Conservation (phyloP, 2,797 vertebrate species). For the Apogon talboti region DNA sequence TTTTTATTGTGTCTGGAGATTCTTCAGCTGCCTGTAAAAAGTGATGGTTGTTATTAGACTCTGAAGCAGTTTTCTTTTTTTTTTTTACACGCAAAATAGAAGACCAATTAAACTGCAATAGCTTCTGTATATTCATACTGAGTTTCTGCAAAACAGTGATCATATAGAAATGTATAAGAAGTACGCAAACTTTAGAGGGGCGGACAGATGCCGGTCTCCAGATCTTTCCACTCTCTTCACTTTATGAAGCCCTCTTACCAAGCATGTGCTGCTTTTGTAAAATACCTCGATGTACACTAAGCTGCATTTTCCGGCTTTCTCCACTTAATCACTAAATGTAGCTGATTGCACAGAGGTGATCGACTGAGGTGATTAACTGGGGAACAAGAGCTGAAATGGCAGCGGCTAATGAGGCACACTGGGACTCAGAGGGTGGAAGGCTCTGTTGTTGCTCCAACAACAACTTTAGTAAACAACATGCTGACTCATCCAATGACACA, state of each 20-base stretch:
- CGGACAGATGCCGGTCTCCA: background rate
- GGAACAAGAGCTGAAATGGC: constrained; percentile 81
- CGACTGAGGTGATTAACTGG: constrained; percentile 83
- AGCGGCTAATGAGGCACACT: constrained; percentile 86
- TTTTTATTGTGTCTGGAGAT: too few species aligned
- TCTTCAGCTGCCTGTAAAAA: too few species aligned
- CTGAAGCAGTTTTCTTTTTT: too few species aligned
- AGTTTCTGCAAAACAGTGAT: too few species aligned
- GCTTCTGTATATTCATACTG: too few species aligned
- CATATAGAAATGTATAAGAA: too few species aligned
- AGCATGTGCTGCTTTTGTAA: background rate
- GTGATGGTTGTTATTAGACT: too few species aligned
- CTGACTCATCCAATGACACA: constrained; percentile 70
- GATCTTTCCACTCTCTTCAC: constrained; percentile 4
- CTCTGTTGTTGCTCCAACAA: constrained; percentile 66
- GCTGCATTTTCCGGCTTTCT: constrained; percentile 57
- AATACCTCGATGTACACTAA: constrained; percentile 18
- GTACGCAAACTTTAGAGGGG: background rate
- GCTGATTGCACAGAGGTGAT: constrained; percentile 74
- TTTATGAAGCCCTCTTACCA: constrained; percentile 1
- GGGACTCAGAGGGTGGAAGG: constrained; percentile 79
- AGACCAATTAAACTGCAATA: too few species aligned
- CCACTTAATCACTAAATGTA: constrained; percentile 67
- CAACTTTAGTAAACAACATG: constrained; percentile 79
- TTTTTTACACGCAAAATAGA: too few species aligned